Conservation (phyloP, 2,113 vertebrate genomes). For the Ovis canadensis region DNA sequence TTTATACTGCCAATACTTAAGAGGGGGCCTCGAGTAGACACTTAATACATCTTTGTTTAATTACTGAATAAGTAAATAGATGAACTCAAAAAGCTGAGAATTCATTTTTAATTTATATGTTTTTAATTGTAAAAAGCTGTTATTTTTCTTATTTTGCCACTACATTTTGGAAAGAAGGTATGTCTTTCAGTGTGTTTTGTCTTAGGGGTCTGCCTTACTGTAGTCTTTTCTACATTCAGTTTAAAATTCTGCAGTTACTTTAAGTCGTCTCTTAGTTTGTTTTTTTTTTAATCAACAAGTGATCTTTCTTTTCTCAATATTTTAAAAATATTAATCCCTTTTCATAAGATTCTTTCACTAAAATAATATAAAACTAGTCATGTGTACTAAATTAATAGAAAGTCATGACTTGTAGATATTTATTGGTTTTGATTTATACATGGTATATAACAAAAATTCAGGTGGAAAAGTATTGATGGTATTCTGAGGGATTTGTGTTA, state of each 20-base stretch:
- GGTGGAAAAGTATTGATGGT: background rate
- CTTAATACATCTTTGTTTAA: background rate
- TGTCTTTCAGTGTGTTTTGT: background rate
- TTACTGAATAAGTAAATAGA: background rate
- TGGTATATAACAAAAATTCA: background rate
- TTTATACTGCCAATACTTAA: too few species aligned
- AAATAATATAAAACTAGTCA: background rate
- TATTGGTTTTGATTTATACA: background rate
- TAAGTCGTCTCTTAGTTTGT: background rate
- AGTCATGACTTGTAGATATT: background rate
- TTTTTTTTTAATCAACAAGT: background rate
- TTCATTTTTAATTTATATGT: background rate
- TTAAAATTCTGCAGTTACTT: conserved; percentile 1
- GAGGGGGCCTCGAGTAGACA: background rate
- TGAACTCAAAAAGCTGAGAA: background rate
- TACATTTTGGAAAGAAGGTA: background rate
- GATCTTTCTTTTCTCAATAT: background rate
- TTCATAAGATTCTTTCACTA: background rate
- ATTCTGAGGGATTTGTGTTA: background rate
- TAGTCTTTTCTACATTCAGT: background rate
- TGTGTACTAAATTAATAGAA: background rate
- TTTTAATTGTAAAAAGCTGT: background rate
- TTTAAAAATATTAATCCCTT: background rate
- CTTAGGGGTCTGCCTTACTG: background rate
- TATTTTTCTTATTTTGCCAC: background rate